Evolutionary conservation across 2,113 vertebrate genomes (phyloP).

Genomic region (Xiphophorus couchianus): DNA sequence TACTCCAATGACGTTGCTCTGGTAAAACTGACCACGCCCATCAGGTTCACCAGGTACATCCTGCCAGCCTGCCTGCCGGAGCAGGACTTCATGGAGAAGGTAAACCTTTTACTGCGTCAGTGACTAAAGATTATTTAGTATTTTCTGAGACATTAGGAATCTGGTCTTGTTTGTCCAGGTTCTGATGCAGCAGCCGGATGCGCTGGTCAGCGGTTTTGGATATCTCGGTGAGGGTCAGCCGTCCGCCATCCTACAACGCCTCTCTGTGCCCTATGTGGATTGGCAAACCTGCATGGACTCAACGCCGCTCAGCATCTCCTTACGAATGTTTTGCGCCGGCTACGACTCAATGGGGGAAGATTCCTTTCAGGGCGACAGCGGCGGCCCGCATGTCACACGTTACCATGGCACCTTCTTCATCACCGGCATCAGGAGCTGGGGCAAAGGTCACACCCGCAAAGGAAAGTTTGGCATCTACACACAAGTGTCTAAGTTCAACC

Average conservation of each 20-base stretch:
- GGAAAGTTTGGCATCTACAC: slow-evolving; percentile 92
- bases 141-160: no score
- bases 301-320: slow-evolving; percentile 79
- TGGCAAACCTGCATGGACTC: slow-evolving; percentile 86
- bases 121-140: background rate
- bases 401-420: slow-evolving; percentile 86
- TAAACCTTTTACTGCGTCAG: slow-evolving; percentile 5
- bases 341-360: slow-evolving; percentile 83
- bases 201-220: slow-evolving; percentile 90
- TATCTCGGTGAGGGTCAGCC: slow-evolving; percentile 68
- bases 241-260: slow-evolving; percentile 81
- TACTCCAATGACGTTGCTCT: slow-evolving; percentile 91
- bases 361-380: slow-evolving; percentile 94
- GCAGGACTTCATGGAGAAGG: slow-evolving; percentile 85
- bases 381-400: slow-evolving; percentile 91
- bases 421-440: slow-evolving; percentile 95
- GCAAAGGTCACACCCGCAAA: slow-evolving; percentile 90
- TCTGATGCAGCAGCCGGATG: slow-evolving; percentile 82
- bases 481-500: slow-evolving; percentile 87
- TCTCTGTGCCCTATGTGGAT: slow-evolving; percentile 86
- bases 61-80: slow-evolving; percentile 89
- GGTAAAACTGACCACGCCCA: slow-evolving; percentile 84
- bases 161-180: slow-evolving; percentile 60
- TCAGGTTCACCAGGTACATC: slow-evolving; percentile 81
- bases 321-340: slow-evolving; percentile 95